Evolutionary conservation across 2,797 vertebrate genomes (phyloP), one percentile per base, ranked within the genome.

Genomic region (Anas bahamensis): DNA sequence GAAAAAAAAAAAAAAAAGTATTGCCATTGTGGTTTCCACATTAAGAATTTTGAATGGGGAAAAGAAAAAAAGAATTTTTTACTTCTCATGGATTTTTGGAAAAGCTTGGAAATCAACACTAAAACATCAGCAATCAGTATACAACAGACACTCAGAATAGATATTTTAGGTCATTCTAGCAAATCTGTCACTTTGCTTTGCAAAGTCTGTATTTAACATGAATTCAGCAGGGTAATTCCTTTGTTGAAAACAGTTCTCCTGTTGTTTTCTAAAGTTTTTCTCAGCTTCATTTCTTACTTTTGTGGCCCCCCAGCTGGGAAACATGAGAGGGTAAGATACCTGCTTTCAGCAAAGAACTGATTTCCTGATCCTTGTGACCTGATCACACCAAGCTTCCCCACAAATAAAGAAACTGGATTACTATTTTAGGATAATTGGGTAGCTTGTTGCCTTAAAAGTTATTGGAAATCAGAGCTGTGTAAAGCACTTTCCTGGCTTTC

Each of bases 401-500:
- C 77, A 50, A 95, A 96, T 97, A 97, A 95, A 93, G 94, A 97
- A 97, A 97, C 95, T 95, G 96, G 85, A 94, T 90, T 68, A 94
- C 92, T 94, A 56, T 95, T 97, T 96, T 94, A 95, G 90, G 72
- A 94, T 97, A 97, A 98, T 95, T 96, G 95, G 89, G 82, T 95
- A 88, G 85, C 83, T 93, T 28, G 39, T 76, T 95, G 74, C 70
- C 91, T 94, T 96, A 92, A 65, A 87, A 72, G 69, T 95, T 95
- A 92, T 87, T 97, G 90, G 92, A 71, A 97, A 95, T 91, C 63
- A 90, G 78, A 91, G 59, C 74, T 86, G 72, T 92, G 92, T 93
- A 96, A 94, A 90, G 16, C 41, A 78, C 31, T 74, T 90, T 83
- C 73, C 41, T 70, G 82, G 33, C 61, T 71, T 89, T 94, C 93